Conservation (phyloP, 2,888 invertebrate species). For the Drosophila limbata region DNA sequence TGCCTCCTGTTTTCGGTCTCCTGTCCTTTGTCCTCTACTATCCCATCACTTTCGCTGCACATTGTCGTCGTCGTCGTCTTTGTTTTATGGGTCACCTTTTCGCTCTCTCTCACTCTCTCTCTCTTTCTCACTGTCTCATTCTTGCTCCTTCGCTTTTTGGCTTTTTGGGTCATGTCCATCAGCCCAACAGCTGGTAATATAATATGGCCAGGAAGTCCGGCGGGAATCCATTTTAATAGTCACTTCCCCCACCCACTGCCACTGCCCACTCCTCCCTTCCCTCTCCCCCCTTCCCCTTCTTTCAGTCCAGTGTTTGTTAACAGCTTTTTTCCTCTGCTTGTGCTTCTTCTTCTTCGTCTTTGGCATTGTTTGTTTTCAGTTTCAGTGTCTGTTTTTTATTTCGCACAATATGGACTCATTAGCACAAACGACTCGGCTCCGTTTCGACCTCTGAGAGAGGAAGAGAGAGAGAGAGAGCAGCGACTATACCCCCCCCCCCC, state of each 20-base stretch:
- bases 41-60: constrained; percentile 69
- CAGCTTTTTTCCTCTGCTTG: constrained; percentile 34
- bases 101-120: neutral
- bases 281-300: neutral
- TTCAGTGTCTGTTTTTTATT: constrained; percentile 44
- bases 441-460: constrained; percentile 10
- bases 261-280: neutral
- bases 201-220: constrained; percentile 79
- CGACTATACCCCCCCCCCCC: neutral
- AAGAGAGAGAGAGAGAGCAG: constrained; percentile 10
- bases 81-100: constrained; percentile 59
- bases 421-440: constrained; percentile 64
- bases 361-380: constrained; percentile 48
- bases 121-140: constrained; percentile 2
- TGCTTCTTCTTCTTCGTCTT: constrained; percentile 6
- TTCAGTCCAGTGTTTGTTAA: constrained; percentile 55
- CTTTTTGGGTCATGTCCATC: constrained; percentile 79
- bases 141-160: neutral
- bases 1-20: constrained; percentile 30
- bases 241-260: constrained; percentile 22
- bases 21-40: constrained; percentile 16
- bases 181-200: constrained; percentile 72
- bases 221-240: constrained; percentile 81
- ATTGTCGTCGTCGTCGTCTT: constrained; percentile 27
- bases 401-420: constrained; percentile 80